Conservation (phyloP, 2,888 invertebrate species). For the Drosophila maculinotata region DNA sequence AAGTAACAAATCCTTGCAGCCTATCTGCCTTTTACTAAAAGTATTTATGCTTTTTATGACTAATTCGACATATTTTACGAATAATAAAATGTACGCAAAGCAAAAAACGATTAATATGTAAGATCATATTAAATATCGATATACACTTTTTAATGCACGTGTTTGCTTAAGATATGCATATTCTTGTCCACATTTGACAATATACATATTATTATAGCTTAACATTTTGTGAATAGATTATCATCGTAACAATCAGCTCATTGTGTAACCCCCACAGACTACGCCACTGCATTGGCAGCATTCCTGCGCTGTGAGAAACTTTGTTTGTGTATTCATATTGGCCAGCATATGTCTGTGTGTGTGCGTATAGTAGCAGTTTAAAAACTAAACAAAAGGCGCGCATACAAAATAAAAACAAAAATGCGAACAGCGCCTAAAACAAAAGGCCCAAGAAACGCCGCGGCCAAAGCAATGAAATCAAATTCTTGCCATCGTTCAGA, state of each 20-base stretch:
- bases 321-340: constrained; percentile 32
- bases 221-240: too few species aligned
- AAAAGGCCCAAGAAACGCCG: constrained; percentile 65
- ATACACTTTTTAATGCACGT: too few species aligned
- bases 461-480: constrained; percentile 71
- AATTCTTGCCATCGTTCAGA: constrained; percentile 79
- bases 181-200: too few species aligned
- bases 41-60: too few species aligned
- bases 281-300: constrained; percentile 52
- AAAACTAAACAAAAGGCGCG: constrained; percentile 73
- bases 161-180: too few species aligned
- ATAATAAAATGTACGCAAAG: too few species aligned
- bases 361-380: constrained; percentile 41
- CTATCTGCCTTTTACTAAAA: too few species aligned
- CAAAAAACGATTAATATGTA: too few species aligned
- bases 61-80: too few species aligned
- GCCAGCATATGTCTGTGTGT: constrained; percentile 8
- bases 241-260: background rate
- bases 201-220: too few species aligned
- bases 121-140: too few species aligned
- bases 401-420: constrained; percentile 69
- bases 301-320: constrained; percentile 58
- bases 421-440: constrained; percentile 70
- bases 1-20: too few species aligned
- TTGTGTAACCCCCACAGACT: constrained; percentile 3